phyloP scores from a whole-genome alignment of 2,797 vertebrate genomes.

The Novumbra hubbsi region DNA sequence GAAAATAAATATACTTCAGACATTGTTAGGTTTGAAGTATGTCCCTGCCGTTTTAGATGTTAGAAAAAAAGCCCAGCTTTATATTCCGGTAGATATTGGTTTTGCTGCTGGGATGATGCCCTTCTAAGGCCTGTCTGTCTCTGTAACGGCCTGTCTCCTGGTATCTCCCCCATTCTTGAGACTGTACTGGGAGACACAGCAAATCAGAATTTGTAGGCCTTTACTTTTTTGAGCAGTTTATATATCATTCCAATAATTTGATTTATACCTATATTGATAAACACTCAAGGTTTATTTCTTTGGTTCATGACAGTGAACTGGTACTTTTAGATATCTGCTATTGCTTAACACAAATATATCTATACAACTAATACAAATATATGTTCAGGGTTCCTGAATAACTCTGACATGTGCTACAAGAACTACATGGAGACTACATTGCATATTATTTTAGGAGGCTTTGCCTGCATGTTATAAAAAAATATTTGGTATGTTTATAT shows the following conservation, averaged over 20 bases:
- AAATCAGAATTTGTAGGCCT: too few relatives aligned
- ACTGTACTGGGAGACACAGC: too few relatives aligned
- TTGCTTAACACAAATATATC: background rate
- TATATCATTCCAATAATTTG: background rate
- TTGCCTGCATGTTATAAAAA: slow-evolving; percentile 5
- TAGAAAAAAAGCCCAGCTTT: too few relatives aligned
- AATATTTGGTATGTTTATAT: background rate
- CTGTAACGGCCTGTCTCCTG: too few relatives aligned
- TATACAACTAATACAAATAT: too few relatives aligned
- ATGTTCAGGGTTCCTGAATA: background rate
- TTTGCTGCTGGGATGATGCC: too few relatives aligned
- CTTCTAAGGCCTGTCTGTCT: too few relatives aligned
- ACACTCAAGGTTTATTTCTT: background rate
- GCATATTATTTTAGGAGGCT: background rate
- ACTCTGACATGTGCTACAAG: background rate
- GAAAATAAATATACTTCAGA: background rate
- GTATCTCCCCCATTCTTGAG: too few relatives aligned
- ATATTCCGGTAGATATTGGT: too few relatives aligned
- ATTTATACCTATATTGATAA: background rate
- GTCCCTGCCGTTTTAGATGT: background rate
- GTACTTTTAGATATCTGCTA: background rate
- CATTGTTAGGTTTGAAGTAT: background rate
- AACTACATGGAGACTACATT: background rate
- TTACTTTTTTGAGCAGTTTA: too few relatives aligned
- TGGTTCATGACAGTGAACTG: background rate